Conservation (phyloP, 1,140 invertebrate species). For the Hestina assimilis region DNA sequence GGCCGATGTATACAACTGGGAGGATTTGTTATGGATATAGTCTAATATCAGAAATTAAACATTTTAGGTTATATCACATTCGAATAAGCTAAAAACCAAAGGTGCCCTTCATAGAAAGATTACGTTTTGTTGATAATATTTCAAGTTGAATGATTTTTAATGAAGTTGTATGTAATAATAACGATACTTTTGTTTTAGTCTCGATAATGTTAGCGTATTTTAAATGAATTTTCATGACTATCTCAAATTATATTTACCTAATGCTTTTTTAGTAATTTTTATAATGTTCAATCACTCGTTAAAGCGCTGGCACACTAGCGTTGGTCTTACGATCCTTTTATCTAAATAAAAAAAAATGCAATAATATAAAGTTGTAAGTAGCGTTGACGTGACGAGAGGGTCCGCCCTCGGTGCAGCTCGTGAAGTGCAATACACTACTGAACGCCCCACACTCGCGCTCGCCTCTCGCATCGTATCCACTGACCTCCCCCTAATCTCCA, state of each 20-base stretch:
- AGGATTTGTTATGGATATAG: conserved; percentile 72
- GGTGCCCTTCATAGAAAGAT: conserved; percentile 79
- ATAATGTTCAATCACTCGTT: conserved; percentile 76
- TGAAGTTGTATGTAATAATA: conserved; percentile 75
- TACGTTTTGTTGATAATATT: conserved; percentile 78
- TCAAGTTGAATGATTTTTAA: conserved; percentile 77
- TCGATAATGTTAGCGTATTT: conserved; percentile 74
- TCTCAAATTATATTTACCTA: conserved; percentile 78
- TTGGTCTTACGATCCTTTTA: conserved; percentile 70
- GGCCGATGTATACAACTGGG: conserved; percentile 68
- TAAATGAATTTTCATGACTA: conserved; percentile 75
- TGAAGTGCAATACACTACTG: conserved; percentile 48
- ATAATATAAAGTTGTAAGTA: conserved; percentile 53
- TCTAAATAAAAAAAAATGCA: conserved; percentile 53
- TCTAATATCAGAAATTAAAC: conserved; percentile 73
- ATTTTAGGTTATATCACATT: conserved; percentile 76
- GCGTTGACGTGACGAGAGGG: conserved; percentile 36
- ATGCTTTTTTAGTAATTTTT: conserved; percentile 76
- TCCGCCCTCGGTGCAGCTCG: conserved; percentile 49
- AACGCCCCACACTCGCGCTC: conserved; percentile 35
- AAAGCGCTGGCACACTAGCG: conserved; percentile 75
- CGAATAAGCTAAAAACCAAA: conserved; percentile 80
- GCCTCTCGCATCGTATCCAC: conserved; percentile 34
- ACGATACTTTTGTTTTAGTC: conserved; percentile 76
- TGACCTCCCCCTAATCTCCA: neutral